Evolutionary conservation across 2,888 invertebrate species (phyloP).

Genomic region (Aphidoletes aphidimyza): DNA sequence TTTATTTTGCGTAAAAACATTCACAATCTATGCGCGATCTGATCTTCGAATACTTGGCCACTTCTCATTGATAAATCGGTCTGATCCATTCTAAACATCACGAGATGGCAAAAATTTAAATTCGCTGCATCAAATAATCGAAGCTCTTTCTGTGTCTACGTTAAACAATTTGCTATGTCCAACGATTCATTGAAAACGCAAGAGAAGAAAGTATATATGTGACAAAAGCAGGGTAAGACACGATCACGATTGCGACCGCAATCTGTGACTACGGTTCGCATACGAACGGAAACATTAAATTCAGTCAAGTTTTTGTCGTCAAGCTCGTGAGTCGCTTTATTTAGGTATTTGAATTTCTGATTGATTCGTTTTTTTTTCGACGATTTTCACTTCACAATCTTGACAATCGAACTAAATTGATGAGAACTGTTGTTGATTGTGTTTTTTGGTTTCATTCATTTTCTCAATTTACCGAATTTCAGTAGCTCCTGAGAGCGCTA

Average conservation of each 20-base stretch:
- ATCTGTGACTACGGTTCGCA: not conserved
- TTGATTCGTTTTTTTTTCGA: constrained; percentile 38
- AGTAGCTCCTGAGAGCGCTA: not conserved
- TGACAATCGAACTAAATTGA: constrained; percentile 5
- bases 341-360: constrained; percentile 41
- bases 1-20: constrained; percentile 32
- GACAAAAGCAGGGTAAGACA: constrained; percentile 19
- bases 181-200: not conserved
- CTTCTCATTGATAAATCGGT: constrained; percentile 37
- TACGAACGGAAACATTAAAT: constrained; percentile 43
- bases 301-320: constrained; percentile 27
- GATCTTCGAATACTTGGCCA: not conserved
- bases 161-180: not conserved
- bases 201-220: not conserved
- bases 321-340: not conserved
- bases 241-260: not conserved
- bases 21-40: not conserved
- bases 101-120: not conserved
- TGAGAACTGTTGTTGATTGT: too few species aligned
- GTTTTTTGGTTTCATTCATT: not conserved
- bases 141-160: not conserved
- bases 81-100: not conserved
- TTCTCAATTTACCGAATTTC: not conserved
- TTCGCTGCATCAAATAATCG: not conserved
- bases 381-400: not conserved